Evolutionary conservation across 2,888 invertebrate genomes (phyloP).

Genomic region (Marronus borbonicus): DNA sequence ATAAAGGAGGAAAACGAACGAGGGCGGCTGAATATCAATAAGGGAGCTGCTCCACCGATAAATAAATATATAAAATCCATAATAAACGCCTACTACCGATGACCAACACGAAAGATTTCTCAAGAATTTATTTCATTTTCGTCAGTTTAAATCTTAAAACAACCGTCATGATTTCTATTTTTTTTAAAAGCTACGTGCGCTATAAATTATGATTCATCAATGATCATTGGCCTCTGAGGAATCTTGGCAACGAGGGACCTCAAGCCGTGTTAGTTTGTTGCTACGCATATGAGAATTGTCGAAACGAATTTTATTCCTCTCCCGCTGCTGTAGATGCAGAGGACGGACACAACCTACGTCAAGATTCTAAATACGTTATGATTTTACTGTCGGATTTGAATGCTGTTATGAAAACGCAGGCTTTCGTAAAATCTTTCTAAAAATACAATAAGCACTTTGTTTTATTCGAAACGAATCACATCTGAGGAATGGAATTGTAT

Average conservation of each 20-base stretch:
- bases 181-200: background rate
- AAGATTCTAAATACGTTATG: no score
- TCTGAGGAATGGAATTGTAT: no score
- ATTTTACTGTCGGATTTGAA: no score
- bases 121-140: background rate
- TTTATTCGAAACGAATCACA: no score
- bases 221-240: constrained; percentile 29
- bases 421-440: no score
- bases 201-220: constrained; percentile 43
- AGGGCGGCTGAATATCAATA: constrained; percentile 13
- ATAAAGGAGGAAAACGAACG: constrained; percentile 3
- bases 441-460: no score
- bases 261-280: background rate
- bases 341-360: no score
- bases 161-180: background rate
- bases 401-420: no score
- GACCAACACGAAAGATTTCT: background rate
- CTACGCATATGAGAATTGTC: no score
- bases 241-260: constrained; percentile 16
- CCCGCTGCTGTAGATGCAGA: background rate
- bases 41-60: background rate
- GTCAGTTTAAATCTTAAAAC: background rate
- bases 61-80: constrained; percentile 9
- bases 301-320: background rate
- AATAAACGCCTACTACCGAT: background rate